Percentiles rank a stretch among this genome's conserved stretches.
Evolutionary conservation across 1,140 invertebrate genomes (phyloP).

Genomic region (Eurosta solidaginis): DNA sequence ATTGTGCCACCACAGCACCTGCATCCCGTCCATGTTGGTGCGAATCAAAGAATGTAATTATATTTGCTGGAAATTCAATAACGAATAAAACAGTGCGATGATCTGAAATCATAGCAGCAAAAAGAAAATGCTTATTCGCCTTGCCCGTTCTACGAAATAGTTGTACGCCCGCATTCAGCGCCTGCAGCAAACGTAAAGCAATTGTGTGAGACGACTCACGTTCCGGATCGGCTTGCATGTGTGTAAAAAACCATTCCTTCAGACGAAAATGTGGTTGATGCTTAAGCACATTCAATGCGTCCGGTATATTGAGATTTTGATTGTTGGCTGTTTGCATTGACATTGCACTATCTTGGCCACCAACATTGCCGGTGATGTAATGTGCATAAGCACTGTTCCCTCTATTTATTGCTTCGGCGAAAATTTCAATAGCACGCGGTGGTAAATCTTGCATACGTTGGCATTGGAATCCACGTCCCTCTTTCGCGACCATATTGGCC

Average conservation of each 20-base stretch:
- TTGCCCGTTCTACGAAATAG: background rate
- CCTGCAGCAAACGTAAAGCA: constrained; percentile 45
- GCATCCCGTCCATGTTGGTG: constrained; percentile 54
- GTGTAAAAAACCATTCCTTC: constrained; percentile 57
- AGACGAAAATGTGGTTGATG: constrained; percentile 50
- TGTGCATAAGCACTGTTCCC: constrained; percentile 54
- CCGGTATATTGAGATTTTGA: constrained; percentile 53
- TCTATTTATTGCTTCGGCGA: constrained; percentile 55
- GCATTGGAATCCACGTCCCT: constrained; percentile 45
- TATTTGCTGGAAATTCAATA: constrained; percentile 49
- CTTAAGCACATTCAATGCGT: constrained; percentile 49
- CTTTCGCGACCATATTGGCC: constrained; percentile 52
- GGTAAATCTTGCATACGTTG: constrained; percentile 45
- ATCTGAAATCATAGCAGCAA: constrained; percentile 53
- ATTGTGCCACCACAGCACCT: constrained; percentile 52
- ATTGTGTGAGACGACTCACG: constrained; percentile 50
- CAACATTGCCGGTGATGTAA: constrained; percentile 34
- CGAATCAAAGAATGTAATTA: constrained; percentile 53
- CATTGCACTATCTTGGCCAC: background rate
- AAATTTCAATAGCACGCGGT: constrained; percentile 46
- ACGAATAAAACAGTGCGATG: constrained; percentile 54
- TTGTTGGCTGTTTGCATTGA: constrained; percentile 36
- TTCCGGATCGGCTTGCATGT: constrained; percentile 52
- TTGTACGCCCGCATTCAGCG: constrained; percentile 41
- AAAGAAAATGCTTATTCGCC: constrained; percentile 36